phyloP scores from a whole-genome alignment of 2,888 invertebrate species.

The Tenthredo amoena region DNA sequence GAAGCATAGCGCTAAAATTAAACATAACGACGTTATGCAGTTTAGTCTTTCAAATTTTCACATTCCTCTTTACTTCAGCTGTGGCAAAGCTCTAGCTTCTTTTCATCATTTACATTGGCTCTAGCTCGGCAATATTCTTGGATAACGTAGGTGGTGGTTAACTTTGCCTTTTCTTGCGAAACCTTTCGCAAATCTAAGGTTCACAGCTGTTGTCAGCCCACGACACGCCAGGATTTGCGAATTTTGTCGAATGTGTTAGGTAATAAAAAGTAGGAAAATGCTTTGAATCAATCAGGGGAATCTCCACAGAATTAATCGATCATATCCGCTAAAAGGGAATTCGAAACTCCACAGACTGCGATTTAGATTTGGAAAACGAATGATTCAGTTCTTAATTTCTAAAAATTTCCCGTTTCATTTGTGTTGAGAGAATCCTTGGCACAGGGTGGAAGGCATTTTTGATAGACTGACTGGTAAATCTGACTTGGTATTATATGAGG shows the following conservation, averaged over 20 bases:
- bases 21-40: constrained; percentile 66
- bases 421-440: neutral
- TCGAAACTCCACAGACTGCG: neutral
- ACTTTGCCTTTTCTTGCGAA: constrained; percentile 11
- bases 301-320: neutral
- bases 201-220: constrained; percentile 4
- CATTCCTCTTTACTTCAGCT: constrained; percentile 63
- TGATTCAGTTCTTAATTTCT: neutral
- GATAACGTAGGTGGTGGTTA: constrained; percentile 18
- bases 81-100: neutral
- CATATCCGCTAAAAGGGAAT: neutral
- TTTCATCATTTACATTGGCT: neutral
- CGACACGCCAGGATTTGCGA: neutral
- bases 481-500: neutral
- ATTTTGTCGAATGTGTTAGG: neutral
- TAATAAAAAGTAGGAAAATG: neutral
- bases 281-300: neutral
- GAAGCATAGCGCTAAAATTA: constrained; percentile 64
- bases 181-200: neutral
- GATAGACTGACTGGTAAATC: constrained; percentile 17
- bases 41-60: constrained; percentile 66
- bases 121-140: constrained; percentile 34
- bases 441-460: neutral
- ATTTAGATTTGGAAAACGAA: neutral
- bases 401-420: neutral